phyloP scores from a whole-genome alignment of 2,888 invertebrate species.

The Magallana nippona region DNA sequence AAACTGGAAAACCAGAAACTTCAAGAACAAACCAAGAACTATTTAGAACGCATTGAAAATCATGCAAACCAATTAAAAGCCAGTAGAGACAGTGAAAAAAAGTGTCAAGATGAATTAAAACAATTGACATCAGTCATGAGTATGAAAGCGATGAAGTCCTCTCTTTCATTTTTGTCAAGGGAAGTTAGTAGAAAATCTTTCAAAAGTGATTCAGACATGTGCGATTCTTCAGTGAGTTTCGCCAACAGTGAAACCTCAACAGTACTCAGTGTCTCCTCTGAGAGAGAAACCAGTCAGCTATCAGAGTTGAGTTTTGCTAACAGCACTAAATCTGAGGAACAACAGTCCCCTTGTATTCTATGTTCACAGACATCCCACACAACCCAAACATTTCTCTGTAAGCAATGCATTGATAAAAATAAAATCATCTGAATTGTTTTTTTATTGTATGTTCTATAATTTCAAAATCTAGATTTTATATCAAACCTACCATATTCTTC shows the following conservation, averaged over 20 bases:
- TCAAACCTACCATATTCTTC: no score
- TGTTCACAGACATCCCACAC: neutral
- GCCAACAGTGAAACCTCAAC: constrained; percentile 4
- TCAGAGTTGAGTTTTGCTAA: constrained; percentile 7
- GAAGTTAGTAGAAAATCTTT: neutral
- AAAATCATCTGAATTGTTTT: neutral
- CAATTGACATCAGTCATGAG: neutral
- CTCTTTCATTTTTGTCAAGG: neutral
- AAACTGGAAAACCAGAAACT: neutral
- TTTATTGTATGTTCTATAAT: no score
- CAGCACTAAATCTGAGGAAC: neutral
- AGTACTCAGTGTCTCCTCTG: neutral
- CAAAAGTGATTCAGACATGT: neutral
- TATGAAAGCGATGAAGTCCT: neutral
- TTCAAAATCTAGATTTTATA: no score
- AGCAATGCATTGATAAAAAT: neutral
- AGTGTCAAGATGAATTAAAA: neutral
- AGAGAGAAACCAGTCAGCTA: neutral
- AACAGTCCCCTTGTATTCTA: neutral
- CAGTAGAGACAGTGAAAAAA: neutral
- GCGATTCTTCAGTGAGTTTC: neutral
- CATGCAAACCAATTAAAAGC: neutral
- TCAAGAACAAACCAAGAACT: neutral
- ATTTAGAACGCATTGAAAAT: neutral
- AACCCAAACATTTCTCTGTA: constrained; percentile 2